Conservation (phyloP, 2,888 invertebrate genomes). For the Syrphus vitripennis region DNA sequence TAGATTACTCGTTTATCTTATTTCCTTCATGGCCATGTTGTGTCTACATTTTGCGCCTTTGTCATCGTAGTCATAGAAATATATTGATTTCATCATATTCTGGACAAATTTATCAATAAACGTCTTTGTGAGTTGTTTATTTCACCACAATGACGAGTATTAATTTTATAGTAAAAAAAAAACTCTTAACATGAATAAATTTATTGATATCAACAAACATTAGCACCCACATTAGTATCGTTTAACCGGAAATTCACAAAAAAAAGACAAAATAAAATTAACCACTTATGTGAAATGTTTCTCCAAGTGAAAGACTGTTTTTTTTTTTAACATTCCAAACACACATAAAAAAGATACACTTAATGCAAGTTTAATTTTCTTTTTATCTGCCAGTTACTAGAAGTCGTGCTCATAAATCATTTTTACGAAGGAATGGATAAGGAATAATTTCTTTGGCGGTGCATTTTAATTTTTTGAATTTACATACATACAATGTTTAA, state of each 20-base stretch:
- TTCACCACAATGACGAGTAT: too few species aligned
- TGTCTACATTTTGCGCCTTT: too few species aligned
- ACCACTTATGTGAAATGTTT: background rate
- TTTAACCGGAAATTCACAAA: conserved; percentile 40
- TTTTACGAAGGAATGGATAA: background rate
- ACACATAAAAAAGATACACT: background rate
- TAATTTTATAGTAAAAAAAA: too few species aligned
- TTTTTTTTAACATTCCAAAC: too few species aligned
- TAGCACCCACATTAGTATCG: background rate
- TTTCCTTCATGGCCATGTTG: too few species aligned
- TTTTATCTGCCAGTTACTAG: background rate
- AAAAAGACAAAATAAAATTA: background rate
- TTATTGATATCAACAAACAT: background rate
- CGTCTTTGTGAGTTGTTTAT: too few species aligned
- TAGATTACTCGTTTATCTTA: too few species aligned
- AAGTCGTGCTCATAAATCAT: conserved; percentile 24
- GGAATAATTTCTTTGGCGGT: background rate
- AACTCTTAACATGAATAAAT: too few species aligned
- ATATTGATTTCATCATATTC: too few species aligned
- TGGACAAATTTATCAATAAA: too few species aligned
- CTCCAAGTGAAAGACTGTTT: conserved; percentile 22
- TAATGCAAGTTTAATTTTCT: background rate
- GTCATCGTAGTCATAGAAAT: too few species aligned
- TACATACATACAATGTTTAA: too few species aligned
- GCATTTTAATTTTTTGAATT: background rate